Base-by-base conservation (phyloP, 2,113 vertebrate species). In the Rafetus swinhoei region DNA sequence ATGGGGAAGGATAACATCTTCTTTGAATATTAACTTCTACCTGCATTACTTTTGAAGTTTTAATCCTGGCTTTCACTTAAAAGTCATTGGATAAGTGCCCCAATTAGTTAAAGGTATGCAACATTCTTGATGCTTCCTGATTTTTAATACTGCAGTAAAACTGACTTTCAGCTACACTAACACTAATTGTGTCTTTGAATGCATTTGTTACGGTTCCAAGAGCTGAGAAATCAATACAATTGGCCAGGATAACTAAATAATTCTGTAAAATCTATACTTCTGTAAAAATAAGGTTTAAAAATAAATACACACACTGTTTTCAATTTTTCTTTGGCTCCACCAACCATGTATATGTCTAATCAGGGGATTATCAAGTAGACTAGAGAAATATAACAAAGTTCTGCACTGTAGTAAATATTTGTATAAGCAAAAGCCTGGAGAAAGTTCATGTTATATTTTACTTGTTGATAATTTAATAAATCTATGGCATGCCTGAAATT, bases 281-380 rank as follows among this genome's bases (percentile, higher is more conserved):
- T 97, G 95, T 96, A 97, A 97, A 69, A 95, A 91, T 94, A 93
- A 97, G 90, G 87, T 92, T 95, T 95, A 96, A 93, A 95, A 97
- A 93, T 97, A 97, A 98, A 97, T 96, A 94, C 45, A 54, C 69
- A 84, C 57, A 79, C 91, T 96, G 45, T 95, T 90, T 95, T 92
- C 92, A 97, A 87, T 96, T 97, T 97, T 97, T 95, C 91, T 94
- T 97, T 97, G 96, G 95, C 96, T 97, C 95, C 97, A 96, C 81
- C 84, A 95, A 97, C 92, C 94, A 97, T 94, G 93, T 96, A 91
- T 95, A 94, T 92, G 97, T 97, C 96, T 98, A 97, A 98, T 98
- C 97, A 97, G 95, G 96, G 96, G 98, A 98, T 98, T 98, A 98
- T 98, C 96, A 97, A 98, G 95, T 97, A 98, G 98, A 97, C 95